Evolutionary conservation across 2,113 vertebrate genomes (phyloP).

Genomic region (Phalacrocorax pelagicus): DNA sequence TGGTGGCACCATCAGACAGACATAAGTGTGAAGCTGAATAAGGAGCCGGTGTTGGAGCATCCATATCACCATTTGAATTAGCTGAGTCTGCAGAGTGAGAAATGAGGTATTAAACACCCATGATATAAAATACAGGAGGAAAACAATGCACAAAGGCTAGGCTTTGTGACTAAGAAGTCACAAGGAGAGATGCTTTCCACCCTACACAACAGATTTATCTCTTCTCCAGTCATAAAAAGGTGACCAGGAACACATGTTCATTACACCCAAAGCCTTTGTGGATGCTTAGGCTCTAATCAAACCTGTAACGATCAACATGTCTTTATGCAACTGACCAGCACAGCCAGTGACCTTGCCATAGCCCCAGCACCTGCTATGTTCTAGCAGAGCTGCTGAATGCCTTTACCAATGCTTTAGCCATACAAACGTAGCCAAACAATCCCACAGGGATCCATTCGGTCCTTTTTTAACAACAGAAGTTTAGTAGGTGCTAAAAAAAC

Average conservation of each 20-base stretch:
- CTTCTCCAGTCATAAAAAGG: not conserved
- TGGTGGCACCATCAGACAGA: constrained; percentile 90
- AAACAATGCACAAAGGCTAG: not conserved
- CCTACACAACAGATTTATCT: not conserved
- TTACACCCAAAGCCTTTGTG: not conserved
- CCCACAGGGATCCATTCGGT: not conserved
- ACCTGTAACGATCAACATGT: not conserved
- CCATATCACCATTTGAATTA: constrained; percentile 99
- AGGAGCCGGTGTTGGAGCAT: constrained; percentile 93
- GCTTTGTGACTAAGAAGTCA: not conserved
- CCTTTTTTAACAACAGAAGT: not conserved
- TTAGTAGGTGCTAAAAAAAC: not conserved
- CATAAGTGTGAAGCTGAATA: constrained; percentile 95
- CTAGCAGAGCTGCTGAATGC: not conserved
- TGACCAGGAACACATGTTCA: not conserved
- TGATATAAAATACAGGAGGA: not conserved
- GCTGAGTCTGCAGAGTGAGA: constrained; percentile 82
- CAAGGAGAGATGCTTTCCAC: not conserved
- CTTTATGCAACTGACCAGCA: not conserved
- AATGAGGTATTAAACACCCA: fast-evolving
- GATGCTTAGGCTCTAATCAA: not conserved
- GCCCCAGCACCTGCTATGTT: not conserved
- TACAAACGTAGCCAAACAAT: not conserved
- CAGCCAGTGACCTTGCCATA: not conserved
- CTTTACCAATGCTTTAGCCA: not conserved